A percentile compares a stretch with the other conserved stretches of the same genome.
phyloP scores from a whole-genome alignment of 2,113 vertebrate species.

The Lethenteron camtschaticum region DNA sequence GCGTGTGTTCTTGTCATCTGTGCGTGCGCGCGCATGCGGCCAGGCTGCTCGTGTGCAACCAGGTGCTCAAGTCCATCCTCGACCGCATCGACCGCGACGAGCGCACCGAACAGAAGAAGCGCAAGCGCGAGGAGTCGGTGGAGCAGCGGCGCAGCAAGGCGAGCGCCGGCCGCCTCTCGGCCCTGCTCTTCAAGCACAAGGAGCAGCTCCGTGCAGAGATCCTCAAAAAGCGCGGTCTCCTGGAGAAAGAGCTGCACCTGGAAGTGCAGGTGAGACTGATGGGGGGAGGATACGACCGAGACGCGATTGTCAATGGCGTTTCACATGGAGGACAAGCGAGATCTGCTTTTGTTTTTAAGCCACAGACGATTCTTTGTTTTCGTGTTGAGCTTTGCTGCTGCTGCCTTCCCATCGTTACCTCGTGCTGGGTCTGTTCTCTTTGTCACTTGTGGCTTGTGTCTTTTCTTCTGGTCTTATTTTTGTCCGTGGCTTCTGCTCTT shows the following conservation, averaged over 20 bases:
- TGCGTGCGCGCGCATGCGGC: background rate
- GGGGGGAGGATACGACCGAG: slow-evolving; percentile 6
- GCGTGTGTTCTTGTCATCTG: background rate
- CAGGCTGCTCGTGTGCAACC: slow-evolving; percentile 97
- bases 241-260: slow-evolving; percentile 90
- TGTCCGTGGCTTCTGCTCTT: no score
- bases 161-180: slow-evolving; percentile 73
- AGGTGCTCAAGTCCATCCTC: slow-evolving; percentile 95
- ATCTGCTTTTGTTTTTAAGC: no score
- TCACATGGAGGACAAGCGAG: slow-evolving; percentile 7
- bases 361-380: background rate
- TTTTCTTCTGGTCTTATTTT: no score
- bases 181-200: slow-evolving; percentile 89
- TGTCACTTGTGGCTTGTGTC: no score
- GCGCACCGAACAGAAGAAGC: slow-evolving; percentile 80
- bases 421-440: no score
- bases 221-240: slow-evolving; percentile 73
- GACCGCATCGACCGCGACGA: slow-evolving; percentile 99
- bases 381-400: background rate
- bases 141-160: slow-evolving; percentile 89
- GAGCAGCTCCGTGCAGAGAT: slow-evolving; percentile 91
- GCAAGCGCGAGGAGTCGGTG: slow-evolving; percentile 79
- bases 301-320: slow-evolving; percentile 15
- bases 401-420: no score
- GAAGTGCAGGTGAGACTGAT: slow-evolving; percentile 53